Evolutionary conservation across 2,888 invertebrate genomes (phyloP).

Genomic region (Brachypterus glaber): DNA sequence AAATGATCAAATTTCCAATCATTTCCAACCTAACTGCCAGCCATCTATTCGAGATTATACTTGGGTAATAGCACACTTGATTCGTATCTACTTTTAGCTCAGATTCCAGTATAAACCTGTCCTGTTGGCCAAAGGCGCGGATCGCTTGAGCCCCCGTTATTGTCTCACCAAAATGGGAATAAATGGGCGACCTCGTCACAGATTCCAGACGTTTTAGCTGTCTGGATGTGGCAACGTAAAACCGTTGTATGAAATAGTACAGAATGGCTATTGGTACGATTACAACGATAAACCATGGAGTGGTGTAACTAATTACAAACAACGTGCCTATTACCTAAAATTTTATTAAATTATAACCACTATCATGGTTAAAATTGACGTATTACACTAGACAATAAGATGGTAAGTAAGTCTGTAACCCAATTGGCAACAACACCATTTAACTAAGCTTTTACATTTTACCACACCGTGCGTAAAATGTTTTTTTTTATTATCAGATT

Average conservation of each 20-base stretch:
- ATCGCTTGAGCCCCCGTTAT: constrained; percentile 38
- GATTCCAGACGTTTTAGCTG: constrained; percentile 48
- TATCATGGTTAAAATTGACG: no score
- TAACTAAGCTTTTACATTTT: no score
- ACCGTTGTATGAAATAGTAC: constrained; percentile 37
- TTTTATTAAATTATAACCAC: no score
- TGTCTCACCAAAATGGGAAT: constrained; percentile 48
- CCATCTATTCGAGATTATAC: constrained; percentile 44
- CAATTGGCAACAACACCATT: no score
- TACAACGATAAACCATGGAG: constrained; percentile 33
- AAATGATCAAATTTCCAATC: constrained; percentile 47
- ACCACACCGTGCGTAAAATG: no score
- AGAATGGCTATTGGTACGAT: constrained; percentile 32
- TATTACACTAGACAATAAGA: no score
- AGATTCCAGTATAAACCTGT: constrained; percentile 46
- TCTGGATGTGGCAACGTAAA: constrained; percentile 46
- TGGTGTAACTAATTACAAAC: constrained; percentile 22
- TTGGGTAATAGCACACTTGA: constrained; percentile 45
- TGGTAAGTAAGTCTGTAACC: no score
- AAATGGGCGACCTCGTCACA: constrained; percentile 47
- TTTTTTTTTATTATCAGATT: no score
- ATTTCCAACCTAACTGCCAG: constrained; percentile 41
- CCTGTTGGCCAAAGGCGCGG: constrained; percentile 41
- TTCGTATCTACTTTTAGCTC: constrained; percentile 46
- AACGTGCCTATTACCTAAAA: constrained; percentile 21